These are phyloP conservation scores for Melanostigma gelatinosum DNA, from an alignment of 2,113 vertebrate genomes.

Conservation along the genomic window DNA sequence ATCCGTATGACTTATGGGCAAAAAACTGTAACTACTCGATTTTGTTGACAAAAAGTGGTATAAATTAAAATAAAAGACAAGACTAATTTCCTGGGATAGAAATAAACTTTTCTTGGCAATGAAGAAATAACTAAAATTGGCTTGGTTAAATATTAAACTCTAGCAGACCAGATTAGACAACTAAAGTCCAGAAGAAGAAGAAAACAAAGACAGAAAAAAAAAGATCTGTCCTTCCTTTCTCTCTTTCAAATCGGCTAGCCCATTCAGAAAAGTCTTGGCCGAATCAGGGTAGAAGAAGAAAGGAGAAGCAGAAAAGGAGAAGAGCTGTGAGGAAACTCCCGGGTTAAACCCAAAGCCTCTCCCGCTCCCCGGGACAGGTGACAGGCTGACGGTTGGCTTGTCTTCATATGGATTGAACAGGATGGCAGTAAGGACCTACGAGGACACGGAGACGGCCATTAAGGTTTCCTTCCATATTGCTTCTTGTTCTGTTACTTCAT, in stretches of 20 bases:
- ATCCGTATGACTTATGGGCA: neutral
- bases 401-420: slow-evolving; percentile 77
- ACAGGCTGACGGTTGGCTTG: slow-evolving; percentile 64
- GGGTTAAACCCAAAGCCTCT: slow-evolving; percentile 53
- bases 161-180: neutral
- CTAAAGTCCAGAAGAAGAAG: neutral
- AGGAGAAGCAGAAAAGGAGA: slow-evolving; percentile 33
- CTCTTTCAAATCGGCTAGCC: slow-evolving; percentile 63
- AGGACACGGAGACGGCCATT: neutral
- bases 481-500: neutral
- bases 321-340: slow-evolving; percentile 52
- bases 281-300: slow-evolving; percentile 32
- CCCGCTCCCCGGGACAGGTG: slow-evolving; percentile 57
- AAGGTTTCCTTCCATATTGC: neutral
- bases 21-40: neutral
- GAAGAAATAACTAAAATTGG: slow-evolving; percentile 32
- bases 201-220: slow-evolving; percentile 37
- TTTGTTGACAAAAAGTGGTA: neutral
- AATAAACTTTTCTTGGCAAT: slow-evolving; percentile 45
- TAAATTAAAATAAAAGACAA: neutral
- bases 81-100: neutral
- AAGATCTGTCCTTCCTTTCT: slow-evolving; percentile 50
- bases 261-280: slow-evolving; percentile 65
- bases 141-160: slow-evolving; percentile 19
- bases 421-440: slow-evolving; percentile 68